Conservation (phyloP, 1,140 invertebrate species). For the Hermatobates lingyangjiaoensis region DNA sequence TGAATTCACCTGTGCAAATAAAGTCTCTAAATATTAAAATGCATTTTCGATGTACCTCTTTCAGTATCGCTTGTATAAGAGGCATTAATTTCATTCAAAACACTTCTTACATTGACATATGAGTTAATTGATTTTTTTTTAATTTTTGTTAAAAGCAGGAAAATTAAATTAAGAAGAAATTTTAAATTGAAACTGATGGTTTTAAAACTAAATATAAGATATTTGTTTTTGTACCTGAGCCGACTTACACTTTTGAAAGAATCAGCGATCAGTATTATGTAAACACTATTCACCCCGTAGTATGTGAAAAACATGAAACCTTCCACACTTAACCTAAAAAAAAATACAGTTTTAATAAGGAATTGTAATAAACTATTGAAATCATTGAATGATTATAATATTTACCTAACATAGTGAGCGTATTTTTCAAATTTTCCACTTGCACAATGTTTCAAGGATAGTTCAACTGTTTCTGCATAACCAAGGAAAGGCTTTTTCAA, state of each 20-base stretch:
- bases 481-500: slow-evolving; percentile 44
- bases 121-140: too few relatives aligned
- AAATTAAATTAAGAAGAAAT: too few relatives aligned
- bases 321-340: slow-evolving; percentile 16
- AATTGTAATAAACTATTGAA: background rate
- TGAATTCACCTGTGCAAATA: too few relatives aligned
- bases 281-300: slow-evolving; percentile 45
- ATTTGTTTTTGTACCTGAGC: background rate
- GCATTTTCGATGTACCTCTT: too few relatives aligned
- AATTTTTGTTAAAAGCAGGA: too few relatives aligned
- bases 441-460: slow-evolving; percentile 39
- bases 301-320: slow-evolving; percentile 16
- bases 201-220: too few relatives aligned
- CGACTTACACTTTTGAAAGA: slow-evolving; percentile 41
- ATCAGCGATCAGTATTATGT: slow-evolving; percentile 48
- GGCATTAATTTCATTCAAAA: too few relatives aligned
- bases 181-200: too few relatives aligned
- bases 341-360: slow-evolving; percentile 1
- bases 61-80: too few relatives aligned
- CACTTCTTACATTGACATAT: too few relatives aligned
- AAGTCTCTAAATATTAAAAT: too few relatives aligned
- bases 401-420: slow-evolving; percentile 9
- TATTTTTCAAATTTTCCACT: slow-evolving; percentile 10
- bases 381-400: background rate
- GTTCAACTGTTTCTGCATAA: slow-evolving; percentile 59